These are phyloP conservation scores for Macrotrachela quadricornifera DNA, from an alignment of 1,140 invertebrate species.

Conservation along the genomic window DNA sequence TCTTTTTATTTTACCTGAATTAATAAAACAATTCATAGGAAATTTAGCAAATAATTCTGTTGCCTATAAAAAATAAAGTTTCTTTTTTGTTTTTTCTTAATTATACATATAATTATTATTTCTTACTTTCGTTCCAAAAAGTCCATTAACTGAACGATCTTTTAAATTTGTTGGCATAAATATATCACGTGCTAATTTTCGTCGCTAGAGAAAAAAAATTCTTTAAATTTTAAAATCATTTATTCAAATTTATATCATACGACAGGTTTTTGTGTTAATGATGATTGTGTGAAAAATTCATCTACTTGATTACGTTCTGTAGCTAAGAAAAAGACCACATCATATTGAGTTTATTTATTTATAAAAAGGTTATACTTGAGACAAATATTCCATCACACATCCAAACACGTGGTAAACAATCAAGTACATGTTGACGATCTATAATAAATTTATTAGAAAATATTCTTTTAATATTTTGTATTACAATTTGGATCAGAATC, in stretches of 20 bases:
- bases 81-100: neutral
- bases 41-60: conserved; percentile 19
- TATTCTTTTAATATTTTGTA: neutral
- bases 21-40: conserved; percentile 16
- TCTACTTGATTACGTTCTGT: conserved; percentile 24
- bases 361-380: conserved; percentile 17
- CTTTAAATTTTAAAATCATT: neutral
- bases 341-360: neutral
- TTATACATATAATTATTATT: neutral
- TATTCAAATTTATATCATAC: conserved; percentile 16
- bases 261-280: conserved; percentile 19
- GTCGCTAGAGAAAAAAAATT: conserved; percentile 18
- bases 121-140: conserved; percentile 20
- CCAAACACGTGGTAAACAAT: conserved; percentile 27
- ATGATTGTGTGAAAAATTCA: conserved; percentile 26
- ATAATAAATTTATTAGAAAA: conserved; percentile 10
- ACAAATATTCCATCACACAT: conserved; percentile 27
- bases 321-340: conserved; percentile 14
- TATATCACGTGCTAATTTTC: conserved; percentile 18
- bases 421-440: conserved; percentile 29
- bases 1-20: conserved; percentile 22
- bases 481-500: conserved; percentile 27
- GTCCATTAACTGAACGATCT: conserved; percentile 17
- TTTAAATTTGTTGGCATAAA: conserved; percentile 22
- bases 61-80: conserved; percentile 12